Evolutionary conservation across 2,888 invertebrate species (phyloP).

Genomic region (Pachydiplax longipennis): DNA sequence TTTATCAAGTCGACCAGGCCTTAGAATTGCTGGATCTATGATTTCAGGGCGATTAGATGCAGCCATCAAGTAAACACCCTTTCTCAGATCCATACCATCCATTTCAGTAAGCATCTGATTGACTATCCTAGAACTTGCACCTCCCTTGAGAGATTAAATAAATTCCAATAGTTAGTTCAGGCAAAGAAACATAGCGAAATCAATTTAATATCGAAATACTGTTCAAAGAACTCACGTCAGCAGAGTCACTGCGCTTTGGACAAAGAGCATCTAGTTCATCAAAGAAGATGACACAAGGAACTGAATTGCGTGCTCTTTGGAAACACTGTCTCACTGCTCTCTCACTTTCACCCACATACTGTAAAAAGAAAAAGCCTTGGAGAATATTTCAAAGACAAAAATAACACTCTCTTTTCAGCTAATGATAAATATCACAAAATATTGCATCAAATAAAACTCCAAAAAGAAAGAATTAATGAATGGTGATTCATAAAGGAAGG

Average conservation of each 20-base stretch:
- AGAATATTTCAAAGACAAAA: neutral
- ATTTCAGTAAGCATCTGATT: conserved; percentile 98
- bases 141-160: conserved; percentile 61
- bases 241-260: conserved; percentile 82
- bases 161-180: neutral
- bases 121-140: conserved; percentile 84
- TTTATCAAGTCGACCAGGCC: conserved; percentile 90
- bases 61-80: conserved; percentile 93
- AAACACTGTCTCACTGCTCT: conserved; percentile 96
- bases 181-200: neutral
- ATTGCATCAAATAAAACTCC: neutral
- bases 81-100: conserved; percentile 93
- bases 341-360: conserved; percentile 99
- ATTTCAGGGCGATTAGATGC: conserved; percentile 97
- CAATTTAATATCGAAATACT: too few relatives aligned
- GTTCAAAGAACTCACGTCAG: conserved; percentile 62
- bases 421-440: neutral
- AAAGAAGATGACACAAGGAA: conserved; percentile 98
- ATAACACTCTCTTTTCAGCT: neutral
- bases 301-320: conserved; percentile 90
- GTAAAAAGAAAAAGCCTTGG: conserved; percentile 52
- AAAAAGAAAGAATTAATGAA: neutral
- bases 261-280: conserved; percentile 97
- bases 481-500: neutral
- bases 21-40: conserved; percentile 91